phyloP scores from a whole-genome alignment of 2,797 vertebrate genomes.

The Moxostoma hubbsi region DNA sequence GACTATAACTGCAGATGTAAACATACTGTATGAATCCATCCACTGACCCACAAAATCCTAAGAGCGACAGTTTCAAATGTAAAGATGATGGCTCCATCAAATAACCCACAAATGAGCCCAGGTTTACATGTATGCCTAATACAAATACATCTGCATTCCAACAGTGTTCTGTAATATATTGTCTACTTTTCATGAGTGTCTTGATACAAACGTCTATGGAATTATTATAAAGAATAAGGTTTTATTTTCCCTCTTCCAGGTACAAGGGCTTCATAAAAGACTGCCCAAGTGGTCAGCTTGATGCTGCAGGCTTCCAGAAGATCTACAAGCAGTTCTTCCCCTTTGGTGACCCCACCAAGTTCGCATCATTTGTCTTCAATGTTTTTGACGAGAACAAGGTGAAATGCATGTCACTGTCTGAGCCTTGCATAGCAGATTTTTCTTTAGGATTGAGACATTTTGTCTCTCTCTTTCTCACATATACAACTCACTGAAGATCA shows the following conservation, averaged over 20 bases:
- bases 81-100: too few species aligned
- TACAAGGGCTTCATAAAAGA: slow-evolving; percentile 99
- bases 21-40: too few species aligned
- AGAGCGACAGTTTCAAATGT: too few species aligned
- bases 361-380: slow-evolving; percentile 97
- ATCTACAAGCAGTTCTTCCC: slow-evolving; percentile 99
- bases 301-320: slow-evolving; percentile 95
- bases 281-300: slow-evolving; percentile 94
- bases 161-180: neutral
- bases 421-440: neutral
- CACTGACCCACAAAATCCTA: too few species aligned
- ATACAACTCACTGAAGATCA: neutral
- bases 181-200: neutral
- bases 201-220: neutral
- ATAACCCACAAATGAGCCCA: too few species aligned
- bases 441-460: slow-evolving; percentile 1
- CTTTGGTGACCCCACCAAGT: slow-evolving; percentile 95
- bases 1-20: too few species aligned
- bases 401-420: slow-evolving; percentile 52
- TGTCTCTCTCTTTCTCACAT: neutral
- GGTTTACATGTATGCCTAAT: too few species aligned
- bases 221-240: neutral
- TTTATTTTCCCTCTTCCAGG: slow-evolving; percentile 71
- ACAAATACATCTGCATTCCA: neutral
- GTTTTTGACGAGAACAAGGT: slow-evolving; percentile 98